Base-by-base conservation (phyloP, 2,888 invertebrate species). In the Eledone cirrhosa region DNA sequence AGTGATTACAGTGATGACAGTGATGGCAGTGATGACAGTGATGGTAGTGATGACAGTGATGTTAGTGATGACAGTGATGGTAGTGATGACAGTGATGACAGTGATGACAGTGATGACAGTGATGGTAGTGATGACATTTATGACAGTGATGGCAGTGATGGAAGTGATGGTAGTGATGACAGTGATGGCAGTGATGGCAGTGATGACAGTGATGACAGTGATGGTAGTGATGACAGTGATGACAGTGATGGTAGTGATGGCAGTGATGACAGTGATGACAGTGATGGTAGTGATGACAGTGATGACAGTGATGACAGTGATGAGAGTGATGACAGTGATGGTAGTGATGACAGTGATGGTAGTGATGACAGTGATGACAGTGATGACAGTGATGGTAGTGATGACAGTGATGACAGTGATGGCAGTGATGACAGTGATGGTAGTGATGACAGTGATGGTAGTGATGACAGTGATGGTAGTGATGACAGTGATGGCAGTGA, bases 371-470 rank as follows among this genome's bases (percentile, higher is more conserved):
- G 72, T 24, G 72, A 24, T 24, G 72, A 24, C 72, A 24, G 72
- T 69, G 72, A 48, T 27, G 53, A 13, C 22, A 48, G 77, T 29
- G 77, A 29, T 77, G 77, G 53, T 77, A 53, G 77, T 27, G 27
- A 77, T 65, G 77, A 27, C 11, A 27, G 27, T 53, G 53, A 77
- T 65, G 27, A 48, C 27, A 53, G 48, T 77, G 48, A 27, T 13
- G 53, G 27, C 27, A 27, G 48, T 14, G 27, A 27, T 27, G 27
- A 53, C 53, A 48, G 59, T 59, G 27, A 27, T 53, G 77, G 27
- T 24, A 53, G 53, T 48, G 48, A 24, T 14, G 53, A 27, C 27
- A 27, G 48, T 77, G 77, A 53, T 53, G 27, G 53, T 48, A 77
- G 22, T 77, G 77, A 27, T 19, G 77, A 53, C 27, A 27, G 27